Percentiles rank a stretch among this genome's conserved stretches.
phyloP scores from a whole-genome alignment of 37 sponge, comb jelly and placozoan genomes.

The Hormiphora californensis region DNA sequence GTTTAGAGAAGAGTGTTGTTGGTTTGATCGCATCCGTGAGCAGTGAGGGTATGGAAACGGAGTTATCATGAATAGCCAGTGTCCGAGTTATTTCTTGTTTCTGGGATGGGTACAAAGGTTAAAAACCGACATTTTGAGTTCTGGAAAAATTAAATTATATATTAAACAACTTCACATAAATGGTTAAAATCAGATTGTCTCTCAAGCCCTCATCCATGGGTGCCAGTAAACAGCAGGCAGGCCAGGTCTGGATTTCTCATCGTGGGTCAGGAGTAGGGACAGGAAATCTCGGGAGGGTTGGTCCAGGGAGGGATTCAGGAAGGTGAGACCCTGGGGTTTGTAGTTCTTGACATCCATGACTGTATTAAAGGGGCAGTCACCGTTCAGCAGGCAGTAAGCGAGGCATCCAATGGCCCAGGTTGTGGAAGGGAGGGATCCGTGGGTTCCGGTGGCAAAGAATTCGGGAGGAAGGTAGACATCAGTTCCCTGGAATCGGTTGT shows the following conservation, averaged over 20 bases:
- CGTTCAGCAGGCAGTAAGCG: slow-evolving; percentile 40
- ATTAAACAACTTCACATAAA: background rate
- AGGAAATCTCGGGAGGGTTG: too few species aligned
- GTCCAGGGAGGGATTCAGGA: background rate
- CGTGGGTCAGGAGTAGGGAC: too few species aligned
- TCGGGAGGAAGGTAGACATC: slow-evolving; percentile 2
- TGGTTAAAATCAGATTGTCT: background rate
- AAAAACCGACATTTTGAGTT: background rate
- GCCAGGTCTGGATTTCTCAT: too few species aligned
- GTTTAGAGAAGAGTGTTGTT: background rate
- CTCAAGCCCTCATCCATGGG: too few species aligned
- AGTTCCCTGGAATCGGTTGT: background rate
- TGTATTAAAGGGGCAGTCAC: slow-evolving; percentile 33
- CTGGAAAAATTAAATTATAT: background rate
- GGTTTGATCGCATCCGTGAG: background rate
- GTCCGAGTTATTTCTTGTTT: background rate
- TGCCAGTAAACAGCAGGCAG: too few species aligned
- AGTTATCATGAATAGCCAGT: background rate
- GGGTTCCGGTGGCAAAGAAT: background rate
- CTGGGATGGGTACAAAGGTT: background rate
- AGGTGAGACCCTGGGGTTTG: background rate
- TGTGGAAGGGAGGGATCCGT: background rate
- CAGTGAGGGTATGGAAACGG: background rate
- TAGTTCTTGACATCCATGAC: background rate
- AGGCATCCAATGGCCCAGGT: slow-evolving; percentile 43